Base-by-base conservation (phyloP, 2,797 vertebrate genomes). In the Dipus sagitta region DNA sequence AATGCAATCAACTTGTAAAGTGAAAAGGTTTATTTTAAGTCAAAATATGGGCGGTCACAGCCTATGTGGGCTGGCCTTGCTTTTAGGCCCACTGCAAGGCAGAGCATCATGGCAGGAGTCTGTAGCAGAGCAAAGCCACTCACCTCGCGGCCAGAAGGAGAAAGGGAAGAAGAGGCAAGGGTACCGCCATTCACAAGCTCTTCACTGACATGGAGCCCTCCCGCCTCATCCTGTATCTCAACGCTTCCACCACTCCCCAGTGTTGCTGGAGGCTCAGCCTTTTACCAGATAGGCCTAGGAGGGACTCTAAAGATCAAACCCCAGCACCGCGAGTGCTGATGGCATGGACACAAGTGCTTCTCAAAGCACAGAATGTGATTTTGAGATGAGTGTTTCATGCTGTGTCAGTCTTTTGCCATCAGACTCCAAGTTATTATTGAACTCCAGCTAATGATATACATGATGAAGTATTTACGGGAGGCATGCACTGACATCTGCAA, bases 341-440 rank as follows among this genome's bases (percentile, higher is more conserved):
- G 79, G 83, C 4, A 47, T 1, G 67, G 38, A 71, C 26, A 15
- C 4, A 21, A 65, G 70, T 6, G 32, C 34, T 86, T 91, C 91
- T 62, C 21, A 82, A 93, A 92, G 67, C 26, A 67, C 32, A 64
- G 83, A 81, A 32, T 20, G 15, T 15, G 26, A 21, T 79, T 58
- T 58, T 84, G 87, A 75, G 70, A 62, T 13, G 6, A 79, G 47
- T 2, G 62, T 78, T 88, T 82, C 58, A 58, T 38, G 86, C 14
- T 62, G 42, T 34, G 42, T 64, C 67, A 81, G 76, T 85, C 82
- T 96, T 62, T 30, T 17, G n/a, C 92, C 84, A 71, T 34, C 90
- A 30, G 89, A 80, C 24, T 74, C 2, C 72, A 58, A 92, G 38
- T 13, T 77, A 82, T 62, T 32, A 77, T 5, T 64, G 54, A 91